These are phyloP conservation scores for Axis porcinus DNA, from an alignment of 2,113 vertebrate genomes.

Conservation along the genomic window DNA sequence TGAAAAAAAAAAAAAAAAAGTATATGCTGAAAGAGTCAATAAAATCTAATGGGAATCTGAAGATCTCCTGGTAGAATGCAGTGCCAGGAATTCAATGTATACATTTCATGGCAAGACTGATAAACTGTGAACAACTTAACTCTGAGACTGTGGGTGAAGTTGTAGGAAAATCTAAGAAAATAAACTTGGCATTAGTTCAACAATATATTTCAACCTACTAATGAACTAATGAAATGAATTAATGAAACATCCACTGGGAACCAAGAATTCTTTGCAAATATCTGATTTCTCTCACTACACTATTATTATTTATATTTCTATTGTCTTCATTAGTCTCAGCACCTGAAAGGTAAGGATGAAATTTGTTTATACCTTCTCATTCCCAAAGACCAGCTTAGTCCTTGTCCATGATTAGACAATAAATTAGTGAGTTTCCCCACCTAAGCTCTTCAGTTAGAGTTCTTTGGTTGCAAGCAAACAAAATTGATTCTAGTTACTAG, in stretches of 20 bases:
- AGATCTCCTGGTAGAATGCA: background rate
- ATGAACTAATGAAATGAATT: background rate
- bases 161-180: background rate
- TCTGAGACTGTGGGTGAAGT: background rate
- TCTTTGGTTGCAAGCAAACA: background rate
- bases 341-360: background rate
- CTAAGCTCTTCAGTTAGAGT: background rate
- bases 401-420: background rate
- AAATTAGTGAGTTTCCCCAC: background rate
- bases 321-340: background rate
- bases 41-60: background rate
- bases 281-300: background rate
- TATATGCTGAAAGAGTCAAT: background rate
- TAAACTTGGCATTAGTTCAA: background rate
- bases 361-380: background rate
- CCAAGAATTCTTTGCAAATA: background rate
- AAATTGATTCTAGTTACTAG: background rate
- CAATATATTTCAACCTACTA: background rate
- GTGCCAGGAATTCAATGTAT: background rate
- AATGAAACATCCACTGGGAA: background rate
- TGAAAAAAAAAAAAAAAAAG: too few species aligned
- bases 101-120: background rate
- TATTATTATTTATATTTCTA: background rate
- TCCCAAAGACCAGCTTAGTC: background rate
- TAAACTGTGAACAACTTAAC: background rate